phyloP scores from a whole-genome alignment of 2,797 vertebrate species.

The Tapirus indicus region DNA sequence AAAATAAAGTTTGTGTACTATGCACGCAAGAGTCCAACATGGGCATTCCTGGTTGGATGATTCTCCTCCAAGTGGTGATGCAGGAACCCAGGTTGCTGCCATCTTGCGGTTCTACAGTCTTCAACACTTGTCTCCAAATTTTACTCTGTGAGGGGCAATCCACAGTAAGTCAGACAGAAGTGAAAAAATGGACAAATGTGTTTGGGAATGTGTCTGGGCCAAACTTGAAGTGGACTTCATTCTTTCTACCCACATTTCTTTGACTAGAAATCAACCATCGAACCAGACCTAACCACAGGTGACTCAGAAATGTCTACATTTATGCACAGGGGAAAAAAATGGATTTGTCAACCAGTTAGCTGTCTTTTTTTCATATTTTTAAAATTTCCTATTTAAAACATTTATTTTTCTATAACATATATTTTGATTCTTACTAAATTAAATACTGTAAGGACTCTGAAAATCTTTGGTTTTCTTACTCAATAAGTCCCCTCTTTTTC shows the following conservation, averaged over 20 bases:
- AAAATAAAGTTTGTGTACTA: neutral
- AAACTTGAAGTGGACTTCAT: neutral
- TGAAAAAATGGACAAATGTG: neutral
- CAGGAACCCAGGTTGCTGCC: neutral
- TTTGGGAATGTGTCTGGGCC: neutral
- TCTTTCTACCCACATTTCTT: neutral
- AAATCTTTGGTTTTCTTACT: neutral
- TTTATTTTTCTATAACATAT: neutral
- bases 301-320: neutral
- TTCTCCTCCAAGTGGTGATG: neutral
- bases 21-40: accelerated
- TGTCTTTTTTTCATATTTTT: neutral
- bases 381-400: neutral
- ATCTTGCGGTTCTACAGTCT: neutral
- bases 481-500: neutral
- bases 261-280: neutral
- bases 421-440: neutral
- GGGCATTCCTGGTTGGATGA: accelerated
- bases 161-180: neutral
- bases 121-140: neutral
- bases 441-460: neutral
- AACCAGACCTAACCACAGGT: neutral
- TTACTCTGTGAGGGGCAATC: neutral
- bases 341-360: neutral
- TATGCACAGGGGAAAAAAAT: neutral